Percentiles rank a stretch among this genome's conserved stretches.
These are phyloP conservation scores for Remorina albescens DNA, from an alignment of 2,797 vertebrate genomes.

Conservation along the genomic window DNA sequence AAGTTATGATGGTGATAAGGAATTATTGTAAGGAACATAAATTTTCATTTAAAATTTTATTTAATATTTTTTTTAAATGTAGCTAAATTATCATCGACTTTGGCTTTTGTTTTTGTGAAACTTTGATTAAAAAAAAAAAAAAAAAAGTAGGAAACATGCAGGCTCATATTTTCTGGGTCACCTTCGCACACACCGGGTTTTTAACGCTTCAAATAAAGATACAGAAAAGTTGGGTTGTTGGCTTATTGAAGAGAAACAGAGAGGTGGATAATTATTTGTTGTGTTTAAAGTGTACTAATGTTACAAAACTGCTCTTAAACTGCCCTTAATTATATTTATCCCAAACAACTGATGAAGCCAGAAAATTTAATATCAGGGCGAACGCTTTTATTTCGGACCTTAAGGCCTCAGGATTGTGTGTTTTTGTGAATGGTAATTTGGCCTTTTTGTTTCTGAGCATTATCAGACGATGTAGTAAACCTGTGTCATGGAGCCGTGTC, in stretches of 20 bases:
- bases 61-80: neutral
- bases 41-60: neutral
- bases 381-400: too few relatives aligned
- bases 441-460: too few relatives aligned
- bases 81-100: neutral
- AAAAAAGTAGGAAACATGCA: too few relatives aligned
- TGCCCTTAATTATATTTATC: neutral
- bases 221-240: neutral
- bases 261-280: accelerated
- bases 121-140: neutral
- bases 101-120: neutral
- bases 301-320: neutral
- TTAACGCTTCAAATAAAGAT: accelerated
- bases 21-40: neutral
- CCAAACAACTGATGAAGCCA: neutral
- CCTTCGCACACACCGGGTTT: neutral
- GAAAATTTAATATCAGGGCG: too few relatives aligned
- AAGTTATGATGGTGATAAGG: neutral
- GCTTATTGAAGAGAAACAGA: neutral
- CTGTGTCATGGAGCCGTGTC: too few relatives aligned
- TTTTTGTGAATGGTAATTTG: too few relatives aligned
- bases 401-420: too few relatives aligned
- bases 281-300: neutral
- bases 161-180: neutral
- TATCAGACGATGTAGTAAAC: too few relatives aligned